Conservation (phyloP, 2,888 invertebrate genomes). For the Eupithecia abbreviata region DNA sequence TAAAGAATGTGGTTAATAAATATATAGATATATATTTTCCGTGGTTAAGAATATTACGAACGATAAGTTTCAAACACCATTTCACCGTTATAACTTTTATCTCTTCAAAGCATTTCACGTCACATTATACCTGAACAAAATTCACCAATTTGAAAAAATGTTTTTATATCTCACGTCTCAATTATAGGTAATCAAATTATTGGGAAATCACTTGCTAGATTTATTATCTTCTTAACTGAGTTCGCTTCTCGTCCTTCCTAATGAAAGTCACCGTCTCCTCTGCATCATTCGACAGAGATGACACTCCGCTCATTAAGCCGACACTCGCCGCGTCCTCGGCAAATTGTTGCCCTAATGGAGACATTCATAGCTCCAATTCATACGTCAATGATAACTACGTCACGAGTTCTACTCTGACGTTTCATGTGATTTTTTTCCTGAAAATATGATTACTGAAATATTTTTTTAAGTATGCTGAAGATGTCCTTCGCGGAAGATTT, state of each 20-base stretch:
- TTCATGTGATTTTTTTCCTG: neutral
- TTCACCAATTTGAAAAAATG: neutral
- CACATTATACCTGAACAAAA: neutral
- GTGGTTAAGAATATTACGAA: neutral
- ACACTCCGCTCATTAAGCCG: neutral
- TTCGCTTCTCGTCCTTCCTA: neutral
- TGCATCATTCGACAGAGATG: neutral
- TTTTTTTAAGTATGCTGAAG: too few species aligned
- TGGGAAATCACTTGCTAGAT: neutral
- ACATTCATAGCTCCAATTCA: conserved; percentile 8
- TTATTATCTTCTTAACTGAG: neutral
- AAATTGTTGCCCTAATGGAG: conserved; percentile 10
- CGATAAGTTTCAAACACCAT: neutral
- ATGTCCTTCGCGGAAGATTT: neutral
- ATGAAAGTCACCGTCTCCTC: neutral
- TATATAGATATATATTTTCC: neutral
- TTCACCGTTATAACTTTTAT: neutral
- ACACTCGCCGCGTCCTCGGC: neutral
- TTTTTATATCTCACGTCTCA: neutral
- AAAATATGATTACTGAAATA: neutral
- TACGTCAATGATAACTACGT: conserved; percentile 4
- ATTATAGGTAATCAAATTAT: neutral
- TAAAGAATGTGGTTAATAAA: neutral
- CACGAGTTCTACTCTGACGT: neutral
- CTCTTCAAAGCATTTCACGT: neutral